A percentile compares a stretch with the other conserved stretches of the same genome.
Conservation (phyloP, 1,140 invertebrate species). For the Bilobella aurantiaca region DNA sequence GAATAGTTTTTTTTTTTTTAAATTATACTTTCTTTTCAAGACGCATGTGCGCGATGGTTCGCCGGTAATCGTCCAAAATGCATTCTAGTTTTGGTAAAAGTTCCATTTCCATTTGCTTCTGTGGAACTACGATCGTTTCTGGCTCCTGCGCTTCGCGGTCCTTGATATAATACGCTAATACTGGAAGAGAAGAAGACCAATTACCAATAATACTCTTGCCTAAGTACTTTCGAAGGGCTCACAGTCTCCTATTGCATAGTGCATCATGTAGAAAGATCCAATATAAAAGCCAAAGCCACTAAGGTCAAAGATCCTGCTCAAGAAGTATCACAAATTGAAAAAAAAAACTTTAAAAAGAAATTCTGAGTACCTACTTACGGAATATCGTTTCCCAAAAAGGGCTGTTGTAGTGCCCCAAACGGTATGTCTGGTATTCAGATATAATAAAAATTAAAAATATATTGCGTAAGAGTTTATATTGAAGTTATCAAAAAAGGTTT, state of each 20-base stretch:
- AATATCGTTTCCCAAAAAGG: constrained; percentile 18
- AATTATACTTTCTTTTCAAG: neutral
- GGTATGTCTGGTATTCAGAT: constrained; percentile 23
- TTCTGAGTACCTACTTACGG: constrained; percentile 12
- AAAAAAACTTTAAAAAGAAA: neutral
- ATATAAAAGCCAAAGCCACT: constrained; percentile 22
- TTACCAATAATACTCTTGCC: too few relatives aligned
- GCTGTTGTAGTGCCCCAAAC: constrained; percentile 13
- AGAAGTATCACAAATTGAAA: neutral
- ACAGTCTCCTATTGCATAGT: neutral
- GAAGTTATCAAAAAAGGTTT: too few relatives aligned
- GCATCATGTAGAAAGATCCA: neutral
- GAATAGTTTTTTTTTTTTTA: too few relatives aligned
- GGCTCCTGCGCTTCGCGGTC: neutral
- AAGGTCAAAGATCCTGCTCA: constrained; percentile 21
- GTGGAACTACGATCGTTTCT: neutral
- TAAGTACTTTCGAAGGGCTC: neutral
- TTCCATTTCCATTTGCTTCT: neutral
- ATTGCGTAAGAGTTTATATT: too few relatives aligned
- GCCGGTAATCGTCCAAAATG: neutral
- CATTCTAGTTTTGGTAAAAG: neutral
- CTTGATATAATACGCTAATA: neutral
- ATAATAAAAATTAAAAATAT: too few relatives aligned
- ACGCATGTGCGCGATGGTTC: neutral
- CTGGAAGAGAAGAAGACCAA: neutral